Conservation (phyloP, 1,140 invertebrate genomes). For the Ceratina calcarata region DNA sequence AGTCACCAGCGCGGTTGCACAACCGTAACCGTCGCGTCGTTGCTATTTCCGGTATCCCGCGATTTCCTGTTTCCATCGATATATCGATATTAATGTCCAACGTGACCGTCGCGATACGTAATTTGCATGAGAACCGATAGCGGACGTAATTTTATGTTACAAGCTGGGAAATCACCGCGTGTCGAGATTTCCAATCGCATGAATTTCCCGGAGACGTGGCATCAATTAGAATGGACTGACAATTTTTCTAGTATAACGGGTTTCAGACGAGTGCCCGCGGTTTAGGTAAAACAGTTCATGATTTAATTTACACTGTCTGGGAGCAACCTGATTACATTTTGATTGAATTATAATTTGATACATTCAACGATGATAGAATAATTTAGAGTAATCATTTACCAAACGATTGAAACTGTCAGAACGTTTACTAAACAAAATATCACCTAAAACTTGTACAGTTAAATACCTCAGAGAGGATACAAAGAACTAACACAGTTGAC, state of each 20-base stretch:
- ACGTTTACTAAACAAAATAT: too few species aligned
- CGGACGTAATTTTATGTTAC: neutral
- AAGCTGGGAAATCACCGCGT: neutral
- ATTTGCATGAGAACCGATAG: neutral
- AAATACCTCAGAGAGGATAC: neutral
- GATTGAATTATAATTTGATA: too few species aligned
- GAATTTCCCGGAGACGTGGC: neutral
- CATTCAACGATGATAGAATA: too few species aligned
- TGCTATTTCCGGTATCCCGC: constrained; percentile 24
- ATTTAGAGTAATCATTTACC: too few species aligned
- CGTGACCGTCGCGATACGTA: neutral
- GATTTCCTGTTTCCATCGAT: constrained; percentile 29
- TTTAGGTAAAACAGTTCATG: too few species aligned
- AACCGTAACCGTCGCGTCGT: constrained; percentile 33
- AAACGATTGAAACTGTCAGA: too few species aligned
- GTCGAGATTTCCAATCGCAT: neutral
- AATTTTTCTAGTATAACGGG: too few species aligned
- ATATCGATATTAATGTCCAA: constrained; percentile 8
- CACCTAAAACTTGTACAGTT: too few species aligned
- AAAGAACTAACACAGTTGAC: neutral
- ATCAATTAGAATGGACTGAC: neutral
- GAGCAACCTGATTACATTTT: too few species aligned
- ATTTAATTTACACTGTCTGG: too few species aligned
- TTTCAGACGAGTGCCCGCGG: too few species aligned
- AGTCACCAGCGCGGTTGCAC: constrained; percentile 35